phyloP scores from a whole-genome alignment of 64 coral and sea anemone species.

The Trachythela sp. region DNA sequence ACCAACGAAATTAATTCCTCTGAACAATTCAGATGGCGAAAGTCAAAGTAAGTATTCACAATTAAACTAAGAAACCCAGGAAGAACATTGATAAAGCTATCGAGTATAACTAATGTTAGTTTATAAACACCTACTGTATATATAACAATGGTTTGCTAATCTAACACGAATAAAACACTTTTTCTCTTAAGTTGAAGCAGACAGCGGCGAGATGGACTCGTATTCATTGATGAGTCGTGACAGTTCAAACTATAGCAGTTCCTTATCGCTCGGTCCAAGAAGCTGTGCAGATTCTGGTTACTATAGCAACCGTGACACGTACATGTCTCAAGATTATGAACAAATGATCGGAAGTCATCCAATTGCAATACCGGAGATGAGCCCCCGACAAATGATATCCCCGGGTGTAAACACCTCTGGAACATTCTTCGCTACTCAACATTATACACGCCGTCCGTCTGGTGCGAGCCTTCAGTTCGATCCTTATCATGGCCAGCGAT shows the following conservation, averaged over 20 bases:
- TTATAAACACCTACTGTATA: too few species aligned
- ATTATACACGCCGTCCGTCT: neutral
- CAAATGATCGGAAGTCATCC: neutral
- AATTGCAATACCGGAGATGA: neutral
- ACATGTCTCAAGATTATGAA: constrained; percentile 2
- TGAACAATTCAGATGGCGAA: neutral
- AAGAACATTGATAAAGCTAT: too few species aligned
- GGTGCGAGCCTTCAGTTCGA: too few species aligned
- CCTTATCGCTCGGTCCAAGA: neutral
- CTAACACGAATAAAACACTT: too few species aligned
- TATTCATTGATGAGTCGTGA: neutral
- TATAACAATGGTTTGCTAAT: too few species aligned
- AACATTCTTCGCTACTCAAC: neutral
- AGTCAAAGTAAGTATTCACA: neutral
- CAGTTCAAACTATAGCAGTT: neutral
- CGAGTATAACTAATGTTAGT: too few species aligned
- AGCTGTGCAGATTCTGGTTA: constrained; percentile 17
- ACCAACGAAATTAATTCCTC: constrained; percentile 4
- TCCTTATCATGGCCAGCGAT: too few species aligned
- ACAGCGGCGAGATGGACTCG: neutral
- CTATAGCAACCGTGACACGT: neutral
- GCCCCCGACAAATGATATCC: neutral
- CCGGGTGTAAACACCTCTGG: neutral
- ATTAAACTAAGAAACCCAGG: neutral
- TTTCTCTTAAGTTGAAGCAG: too few species aligned